Percentiles rank a stretch among this genome's conserved stretches.
These are phyloP conservation scores for Aepyceros melampus DNA, from an alignment of 2,113 vertebrate species.

Conservation along the genomic window DNA sequence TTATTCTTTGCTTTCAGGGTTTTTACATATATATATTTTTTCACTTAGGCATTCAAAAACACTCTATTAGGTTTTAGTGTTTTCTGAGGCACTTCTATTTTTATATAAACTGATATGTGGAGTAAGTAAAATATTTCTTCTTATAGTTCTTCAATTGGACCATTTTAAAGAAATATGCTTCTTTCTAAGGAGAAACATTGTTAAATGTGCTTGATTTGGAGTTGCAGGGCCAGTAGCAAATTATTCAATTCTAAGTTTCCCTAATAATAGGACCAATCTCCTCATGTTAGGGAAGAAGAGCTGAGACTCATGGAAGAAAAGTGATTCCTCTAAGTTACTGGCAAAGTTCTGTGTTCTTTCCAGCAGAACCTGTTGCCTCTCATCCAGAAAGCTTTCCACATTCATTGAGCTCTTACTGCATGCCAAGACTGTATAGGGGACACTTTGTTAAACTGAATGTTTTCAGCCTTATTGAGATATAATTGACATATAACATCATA, in stretches of 20 bases:
- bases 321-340: not conserved
- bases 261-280: not conserved
- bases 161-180: not conserved
- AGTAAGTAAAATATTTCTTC: conserved; percentile 20
- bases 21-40: conserved; percentile 45
- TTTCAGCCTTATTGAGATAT: not conserved
- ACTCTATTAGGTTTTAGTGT: conserved; percentile 37
- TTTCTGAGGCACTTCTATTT: conserved; percentile 25
- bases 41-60: conserved; percentile 39
- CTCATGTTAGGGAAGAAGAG: not conserved
- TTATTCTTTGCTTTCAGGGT: conserved; percentile 14
- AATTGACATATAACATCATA: not conserved
- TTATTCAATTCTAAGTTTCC: not conserved
- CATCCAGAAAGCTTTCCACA: not conserved
- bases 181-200: not conserved
- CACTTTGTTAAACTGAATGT: not conserved
- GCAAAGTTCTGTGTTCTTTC: not conserved
- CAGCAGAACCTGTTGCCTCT: not conserved
- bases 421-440: not conserved
- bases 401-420: not conserved
- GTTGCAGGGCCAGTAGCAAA: not conserved
- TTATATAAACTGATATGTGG: not conserved
- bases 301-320: not conserved
- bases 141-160: not conserved
- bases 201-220: not conserved